Evolutionary conservation across 2,888 invertebrate genomes (phyloP).

Genomic region (Zhengitettix transpicula): DNA sequence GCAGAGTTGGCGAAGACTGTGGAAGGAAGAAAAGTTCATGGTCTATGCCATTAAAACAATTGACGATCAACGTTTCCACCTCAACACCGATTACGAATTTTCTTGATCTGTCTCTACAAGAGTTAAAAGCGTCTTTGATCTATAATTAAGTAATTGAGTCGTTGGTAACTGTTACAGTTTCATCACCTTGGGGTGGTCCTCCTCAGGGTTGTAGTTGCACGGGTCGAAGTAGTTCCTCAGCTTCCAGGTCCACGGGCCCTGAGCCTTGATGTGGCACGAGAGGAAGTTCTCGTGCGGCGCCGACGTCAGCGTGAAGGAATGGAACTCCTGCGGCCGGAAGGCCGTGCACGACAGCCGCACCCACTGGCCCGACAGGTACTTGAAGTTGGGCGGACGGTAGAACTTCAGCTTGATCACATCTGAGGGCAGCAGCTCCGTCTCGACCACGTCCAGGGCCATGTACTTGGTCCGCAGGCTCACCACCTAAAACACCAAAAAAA

Average conservation of each 20-base stretch:
- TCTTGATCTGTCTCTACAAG: too few relatives aligned
- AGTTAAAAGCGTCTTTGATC: too few relatives aligned
- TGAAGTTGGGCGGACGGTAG: conserved; percentile 86
- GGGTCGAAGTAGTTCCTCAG: conserved; percentile 87
- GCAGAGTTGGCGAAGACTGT: too few relatives aligned
- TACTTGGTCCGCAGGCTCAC: conserved; percentile 81
- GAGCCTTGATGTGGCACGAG: conserved; percentile 85
- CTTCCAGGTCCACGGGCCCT: conserved; percentile 95
- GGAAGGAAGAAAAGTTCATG: too few relatives aligned
- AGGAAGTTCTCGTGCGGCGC: conserved; percentile 91
- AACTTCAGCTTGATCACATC: conserved; percentile 90
- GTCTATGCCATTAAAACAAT: too few relatives aligned
- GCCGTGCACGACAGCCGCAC: conserved; percentile 82
- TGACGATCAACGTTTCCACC: too few relatives aligned
- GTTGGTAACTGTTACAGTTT: too few relatives aligned
- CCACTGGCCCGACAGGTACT: conserved; percentile 90
- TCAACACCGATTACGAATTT: too few relatives aligned
- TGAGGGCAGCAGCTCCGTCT: conserved; percentile 84
- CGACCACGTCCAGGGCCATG: conserved; percentile 80
- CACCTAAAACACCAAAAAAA: conserved; percentile 46
- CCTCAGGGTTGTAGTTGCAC: conserved; percentile 73
- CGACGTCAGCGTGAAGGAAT: conserved; percentile 89
- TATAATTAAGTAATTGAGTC: too few relatives aligned
- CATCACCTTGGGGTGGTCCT: conserved; percentile 53
- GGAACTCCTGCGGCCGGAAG: conserved; percentile 77